A percentile compares a stretch with the other conserved stretches of the same genome.
These are phyloP conservation scores for Microcebus jonahi DNA, from an alignment of 2,113 vertebrate genomes.

Conservation along the genomic window DNA sequence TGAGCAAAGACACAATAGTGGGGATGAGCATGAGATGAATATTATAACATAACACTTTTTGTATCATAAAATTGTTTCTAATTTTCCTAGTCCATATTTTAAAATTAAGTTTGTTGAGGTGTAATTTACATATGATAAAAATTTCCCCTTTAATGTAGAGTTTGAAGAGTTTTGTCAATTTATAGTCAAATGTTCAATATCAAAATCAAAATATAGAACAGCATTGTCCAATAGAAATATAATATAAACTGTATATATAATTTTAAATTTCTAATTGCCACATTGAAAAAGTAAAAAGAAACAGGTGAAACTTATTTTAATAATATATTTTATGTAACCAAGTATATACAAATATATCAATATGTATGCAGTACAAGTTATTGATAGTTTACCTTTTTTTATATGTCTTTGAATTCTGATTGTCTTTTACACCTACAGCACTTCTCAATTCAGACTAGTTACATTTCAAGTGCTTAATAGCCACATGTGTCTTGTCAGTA, in stretches of 20 bases:
- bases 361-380: neutral
- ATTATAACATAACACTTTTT: neutral
- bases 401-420: neutral
- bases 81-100: neutral
- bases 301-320: neutral
- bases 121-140: neutral
- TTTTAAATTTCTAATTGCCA: neutral
- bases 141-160: neutral
- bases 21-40: neutral
- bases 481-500: neutral
- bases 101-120: neutral
- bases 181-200: neutral
- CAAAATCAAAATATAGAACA: neutral
- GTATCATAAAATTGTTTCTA: neutral
- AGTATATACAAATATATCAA: neutral
- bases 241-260: neutral
- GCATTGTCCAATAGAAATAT: neutral
- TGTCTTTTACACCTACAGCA: neutral
- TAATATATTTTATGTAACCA: neutral
- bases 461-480: neutral
- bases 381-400: neutral
- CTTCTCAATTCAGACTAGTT: neutral
- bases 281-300: slow-evolving; percentile 14
- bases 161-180: neutral
- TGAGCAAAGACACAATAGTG: neutral